phyloP scores from a whole-genome alignment of 2,113 vertebrate species.

The Callocephalon fimbriatum region DNA sequence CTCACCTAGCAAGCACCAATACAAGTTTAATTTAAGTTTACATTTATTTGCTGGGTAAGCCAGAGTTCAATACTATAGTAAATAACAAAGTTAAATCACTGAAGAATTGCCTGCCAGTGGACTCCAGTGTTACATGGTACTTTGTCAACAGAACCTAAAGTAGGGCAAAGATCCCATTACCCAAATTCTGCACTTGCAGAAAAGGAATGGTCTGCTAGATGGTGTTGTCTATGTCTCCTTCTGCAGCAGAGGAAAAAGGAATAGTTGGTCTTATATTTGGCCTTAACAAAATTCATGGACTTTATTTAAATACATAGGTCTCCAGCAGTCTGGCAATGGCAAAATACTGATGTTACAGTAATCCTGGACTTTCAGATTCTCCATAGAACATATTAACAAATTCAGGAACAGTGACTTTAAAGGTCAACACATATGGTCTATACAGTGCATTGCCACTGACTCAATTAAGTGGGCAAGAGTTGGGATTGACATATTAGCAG shows the following conservation, averaged over 20 bases:
- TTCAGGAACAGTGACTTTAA: not conserved
- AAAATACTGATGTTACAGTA: not conserved
- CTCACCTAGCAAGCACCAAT: not conserved
- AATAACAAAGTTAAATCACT: not conserved
- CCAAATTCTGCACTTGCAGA: not conserved
- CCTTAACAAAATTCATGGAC: slow-evolving; percentile 2
- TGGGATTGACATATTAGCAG: not conserved
- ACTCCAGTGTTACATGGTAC: rapidly evolving
- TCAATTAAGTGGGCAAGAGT: not conserved
- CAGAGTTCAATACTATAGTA: not conserved
- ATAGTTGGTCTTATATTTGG: not conserved
- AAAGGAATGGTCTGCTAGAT: not conserved
- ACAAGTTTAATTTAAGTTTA: not conserved
- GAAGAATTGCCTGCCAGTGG: not conserved
- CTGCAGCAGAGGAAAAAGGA: not conserved
- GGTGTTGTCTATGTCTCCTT: not conserved
- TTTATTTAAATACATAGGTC: not conserved
- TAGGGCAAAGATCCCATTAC: not conserved
- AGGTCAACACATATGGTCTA: not conserved
- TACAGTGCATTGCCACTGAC: not conserved
- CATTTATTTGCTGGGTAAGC: not conserved
- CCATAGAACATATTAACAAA: not conserved
- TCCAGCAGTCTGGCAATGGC: not conserved
- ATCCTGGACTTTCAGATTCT: not conserved
- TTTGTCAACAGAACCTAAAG: not conserved